Base-by-base conservation (phyloP, 2,888 invertebrate species). In the Leucophenga maculata region DNA sequence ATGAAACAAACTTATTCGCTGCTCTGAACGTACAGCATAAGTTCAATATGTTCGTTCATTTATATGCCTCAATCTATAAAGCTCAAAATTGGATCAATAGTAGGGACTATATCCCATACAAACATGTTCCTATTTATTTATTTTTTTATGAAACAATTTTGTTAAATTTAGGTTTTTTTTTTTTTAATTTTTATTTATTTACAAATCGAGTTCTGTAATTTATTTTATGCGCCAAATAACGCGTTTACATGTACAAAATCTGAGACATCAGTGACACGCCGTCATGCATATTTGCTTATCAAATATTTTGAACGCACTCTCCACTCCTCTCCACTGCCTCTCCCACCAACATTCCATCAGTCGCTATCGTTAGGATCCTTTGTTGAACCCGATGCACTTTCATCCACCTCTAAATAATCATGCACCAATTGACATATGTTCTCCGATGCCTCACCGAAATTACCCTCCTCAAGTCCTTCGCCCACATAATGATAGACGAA, bases 401-500 rank as follows among this genome's bases (percentile, higher is more conserved):
- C 69, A 31, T 93, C 93, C 75, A 93, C 91, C 89, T 93, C 93
- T 77, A 88, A 90, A 79, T 94, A 94, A 86, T 94, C 94, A 79
- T 90, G 89, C 39, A 92, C 90, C 64, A 94, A 86, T 9, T 93
- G 91, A 74, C 90, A 90, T 65, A 94, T 87, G 83, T 94, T 92
- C 60, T 91, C 90, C 6, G 91, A 86, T 0, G 93, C 92, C 68
- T 91, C 92, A 39, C 85, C 80, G 73, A 94, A 92, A 82, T 91
- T 92, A 1, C 90, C 90, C 88, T 93, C 93, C 86, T 94, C 94
- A 87, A 94, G 89, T 1, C 94, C 94, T 89, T 93, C 94, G 2
- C 92, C 91, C 4, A 93, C 90, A 80, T 93, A 97, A 90, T 97
- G 97, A 88, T 97, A 96, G 14, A 97, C 93, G 86, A 97, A 97